Conservation (phyloP, 2,113 vertebrate species). For the Leptocoma aspasia region DNA sequence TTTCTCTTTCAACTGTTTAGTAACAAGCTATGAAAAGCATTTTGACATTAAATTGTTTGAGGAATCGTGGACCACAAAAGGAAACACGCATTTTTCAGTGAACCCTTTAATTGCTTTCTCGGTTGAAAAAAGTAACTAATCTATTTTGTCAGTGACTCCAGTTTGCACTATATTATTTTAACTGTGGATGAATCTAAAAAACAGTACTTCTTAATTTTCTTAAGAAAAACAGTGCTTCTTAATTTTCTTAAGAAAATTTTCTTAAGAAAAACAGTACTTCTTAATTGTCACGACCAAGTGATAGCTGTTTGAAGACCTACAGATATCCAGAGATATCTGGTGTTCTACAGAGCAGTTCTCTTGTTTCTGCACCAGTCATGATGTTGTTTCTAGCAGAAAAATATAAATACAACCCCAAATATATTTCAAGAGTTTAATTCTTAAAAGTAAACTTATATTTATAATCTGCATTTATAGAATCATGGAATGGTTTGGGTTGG, state of each 20-base stretch:
- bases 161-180: not conserved
- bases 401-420: not conserved
- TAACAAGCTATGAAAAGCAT: conserved; percentile 9
- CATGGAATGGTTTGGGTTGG: not conserved
- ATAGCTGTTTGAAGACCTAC: not conserved
- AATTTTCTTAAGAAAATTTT: no score
- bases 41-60: conserved; percentile 25
- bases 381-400: not conserved
- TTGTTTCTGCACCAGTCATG: not conserved
- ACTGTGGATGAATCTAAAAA: not conserved
- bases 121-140: not conserved
- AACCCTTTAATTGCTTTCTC: not conserved
- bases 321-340: not conserved
- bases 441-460: not conserved
- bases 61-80: not conserved
- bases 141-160: not conserved
- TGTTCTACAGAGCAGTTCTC: not conserved
- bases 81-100: not conserved
- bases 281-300: not conserved
- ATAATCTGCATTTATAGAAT: not conserved
- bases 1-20: not conserved
- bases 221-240: not conserved
- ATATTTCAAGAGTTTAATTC: not conserved
- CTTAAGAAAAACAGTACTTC: not conserved
- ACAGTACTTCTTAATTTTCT: not conserved